Conservation (phyloP, 2,888 invertebrate genomes). For the Rotaria sp. region DNA sequence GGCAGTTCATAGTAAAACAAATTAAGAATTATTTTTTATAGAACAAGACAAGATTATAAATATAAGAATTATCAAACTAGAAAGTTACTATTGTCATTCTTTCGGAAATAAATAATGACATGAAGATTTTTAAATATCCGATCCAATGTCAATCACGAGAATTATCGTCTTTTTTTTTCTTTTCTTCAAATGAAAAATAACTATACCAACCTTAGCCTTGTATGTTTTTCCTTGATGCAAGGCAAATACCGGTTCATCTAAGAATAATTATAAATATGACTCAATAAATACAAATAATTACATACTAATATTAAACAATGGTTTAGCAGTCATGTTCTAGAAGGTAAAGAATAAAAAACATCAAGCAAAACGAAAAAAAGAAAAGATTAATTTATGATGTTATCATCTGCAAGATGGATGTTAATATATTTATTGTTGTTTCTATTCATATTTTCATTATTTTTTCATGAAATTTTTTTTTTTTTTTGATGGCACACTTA, state of each 20-base stretch:
- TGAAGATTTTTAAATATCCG: no score
- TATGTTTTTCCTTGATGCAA: conserved; percentile 5
- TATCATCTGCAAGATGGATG: not conserved
- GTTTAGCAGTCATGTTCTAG: conserved; percentile 1
- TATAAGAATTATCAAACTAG: no score
- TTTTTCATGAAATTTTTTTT: not conserved
- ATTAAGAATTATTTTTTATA: no score
- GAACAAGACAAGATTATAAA: no score
- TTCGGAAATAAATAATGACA: no score
- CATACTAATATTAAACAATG: conserved; percentile 6
- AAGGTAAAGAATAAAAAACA: not conserved
- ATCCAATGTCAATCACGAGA: no score
- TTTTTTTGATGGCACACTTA: not conserved
- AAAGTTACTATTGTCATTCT: no score
- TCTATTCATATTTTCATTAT: not conserved
- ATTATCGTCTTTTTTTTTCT: no score
- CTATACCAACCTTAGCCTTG: not conserved
- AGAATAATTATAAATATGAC: not conserved
- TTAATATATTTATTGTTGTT: conserved; percentile 2
- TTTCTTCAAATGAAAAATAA: not conserved
- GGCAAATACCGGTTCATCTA: conserved; percentile 4
- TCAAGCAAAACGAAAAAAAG: not conserved
- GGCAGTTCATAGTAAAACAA: no score
- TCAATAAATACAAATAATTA: not conserved
- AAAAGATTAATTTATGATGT: not conserved